Conservation (phyloP, 2,113 vertebrate genomes). For the Gallinago media region DNA sequence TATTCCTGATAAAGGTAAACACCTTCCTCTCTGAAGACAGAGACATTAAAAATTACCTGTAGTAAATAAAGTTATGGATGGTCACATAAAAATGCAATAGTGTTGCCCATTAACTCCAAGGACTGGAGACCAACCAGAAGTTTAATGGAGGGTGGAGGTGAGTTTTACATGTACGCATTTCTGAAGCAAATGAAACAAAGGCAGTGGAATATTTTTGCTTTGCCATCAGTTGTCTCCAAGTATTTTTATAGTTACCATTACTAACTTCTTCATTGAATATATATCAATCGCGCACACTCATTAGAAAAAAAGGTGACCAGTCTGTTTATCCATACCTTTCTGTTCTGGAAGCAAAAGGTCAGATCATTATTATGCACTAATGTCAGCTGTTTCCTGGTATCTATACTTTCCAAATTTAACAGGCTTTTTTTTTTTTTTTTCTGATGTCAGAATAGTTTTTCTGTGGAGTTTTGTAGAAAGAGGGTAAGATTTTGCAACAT, state of each 20-base stretch:
- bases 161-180: background rate
- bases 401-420: background rate
- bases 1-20: background rate
- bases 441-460: background rate
- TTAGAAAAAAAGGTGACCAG: background rate
- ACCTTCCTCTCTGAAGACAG: background rate
- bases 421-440: background rate
- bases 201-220: background rate
- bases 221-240: background rate
- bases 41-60: background rate
- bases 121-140: background rate
- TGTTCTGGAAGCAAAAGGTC: background rate
- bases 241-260: background rate
- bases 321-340: background rate
- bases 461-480: background rate
- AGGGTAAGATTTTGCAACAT: background rate
- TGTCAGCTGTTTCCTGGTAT: background rate
- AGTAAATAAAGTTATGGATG: conserved; percentile 12
- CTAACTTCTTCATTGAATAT: background rate
- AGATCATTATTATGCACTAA: background rate
- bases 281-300: background rate
- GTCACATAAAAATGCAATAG: conserved; percentile 30
- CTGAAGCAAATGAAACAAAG: conserved; percentile 19
- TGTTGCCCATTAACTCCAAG: conserved; percentile 41
- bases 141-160: conserved; percentile 14